These are phyloP conservation scores for Drosophila tropicalis DNA, from an alignment of 1,140 invertebrate species.

Conservation along the genomic window DNA sequence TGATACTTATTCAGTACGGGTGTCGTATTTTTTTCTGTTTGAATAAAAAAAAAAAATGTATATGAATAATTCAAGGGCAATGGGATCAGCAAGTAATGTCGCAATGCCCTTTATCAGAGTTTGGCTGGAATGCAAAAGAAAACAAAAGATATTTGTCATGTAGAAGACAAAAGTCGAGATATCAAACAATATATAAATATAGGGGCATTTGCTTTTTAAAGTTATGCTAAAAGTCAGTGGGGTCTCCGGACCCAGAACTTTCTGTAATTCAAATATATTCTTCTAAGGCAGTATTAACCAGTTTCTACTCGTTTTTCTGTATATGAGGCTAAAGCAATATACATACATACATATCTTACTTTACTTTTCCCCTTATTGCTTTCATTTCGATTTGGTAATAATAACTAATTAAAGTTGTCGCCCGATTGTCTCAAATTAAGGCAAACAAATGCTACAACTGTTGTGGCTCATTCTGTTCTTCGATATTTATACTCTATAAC, in stretches of 20 bases:
- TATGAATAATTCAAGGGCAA: conserved; percentile 57
- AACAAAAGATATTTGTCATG: conserved; percentile 1
- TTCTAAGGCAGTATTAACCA: conserved; percentile 44
- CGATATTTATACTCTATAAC: conserved; percentile 28
- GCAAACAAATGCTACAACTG: conserved; percentile 38
- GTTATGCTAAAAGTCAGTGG: background rate
- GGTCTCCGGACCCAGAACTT: background rate
- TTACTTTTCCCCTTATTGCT: conserved; percentile 20
- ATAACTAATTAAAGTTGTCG: conserved; percentile 63
- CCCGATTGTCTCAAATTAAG: conserved; percentile 66
- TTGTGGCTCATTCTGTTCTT: conserved; percentile 29
- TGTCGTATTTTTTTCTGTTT: conserved; percentile 13
- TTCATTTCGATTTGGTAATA: conserved; percentile 36
- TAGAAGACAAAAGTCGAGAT: background rate
- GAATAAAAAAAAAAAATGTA: conserved; percentile 26
- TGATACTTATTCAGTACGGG: background rate
- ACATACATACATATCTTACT: background rate
- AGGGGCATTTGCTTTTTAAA: background rate
- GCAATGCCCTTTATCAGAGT: conserved; percentile 32
- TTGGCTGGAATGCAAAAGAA: background rate
- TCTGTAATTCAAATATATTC: background rate
- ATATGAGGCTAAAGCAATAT: background rate
- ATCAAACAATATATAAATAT: background rate
- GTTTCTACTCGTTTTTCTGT: conserved; percentile 33
- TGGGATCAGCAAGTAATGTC: conserved; percentile 21